Evolutionary conservation across 2,797 vertebrate species (phyloP).

Genomic region (Fistularia commersonii): DNA sequence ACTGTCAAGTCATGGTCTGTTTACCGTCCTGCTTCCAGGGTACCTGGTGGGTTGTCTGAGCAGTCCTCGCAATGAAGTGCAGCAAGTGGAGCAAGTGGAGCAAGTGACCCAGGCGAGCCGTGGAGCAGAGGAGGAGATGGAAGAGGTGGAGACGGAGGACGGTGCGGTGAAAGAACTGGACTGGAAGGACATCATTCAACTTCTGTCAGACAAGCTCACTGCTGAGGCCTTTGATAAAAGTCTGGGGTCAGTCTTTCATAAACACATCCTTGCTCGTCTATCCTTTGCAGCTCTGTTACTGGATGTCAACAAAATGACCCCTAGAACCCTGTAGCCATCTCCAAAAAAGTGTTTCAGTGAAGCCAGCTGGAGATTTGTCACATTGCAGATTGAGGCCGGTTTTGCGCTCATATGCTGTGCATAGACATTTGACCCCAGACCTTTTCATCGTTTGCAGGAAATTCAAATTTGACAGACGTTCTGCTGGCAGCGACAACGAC

Average conservation of each 20-base stretch:
- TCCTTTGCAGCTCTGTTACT: background rate
- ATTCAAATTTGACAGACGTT: constrained; percentile 26
- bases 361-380: background rate
- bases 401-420: background rate
- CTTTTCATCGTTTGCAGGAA: constrained; percentile 31
- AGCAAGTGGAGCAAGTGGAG: too few species aligned
- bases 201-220: constrained; percentile 59
- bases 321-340: background rate
- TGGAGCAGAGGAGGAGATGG: background rate
- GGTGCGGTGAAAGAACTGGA: constrained; percentile 9
- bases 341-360: background rate
- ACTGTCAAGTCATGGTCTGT: background rate
- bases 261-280: background rate
- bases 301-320: background rate
- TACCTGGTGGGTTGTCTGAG: constrained; percentile 80
- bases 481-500: constrained; percentile 80
- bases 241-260: constrained; percentile 38
- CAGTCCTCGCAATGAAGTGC: too few species aligned
- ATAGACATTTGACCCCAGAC: background rate
- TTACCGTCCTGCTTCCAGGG: constrained; percentile 63
- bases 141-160: background rate
- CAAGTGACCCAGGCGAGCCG: background rate
- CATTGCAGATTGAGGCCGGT: background rate
- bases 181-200: constrained; percentile 69
- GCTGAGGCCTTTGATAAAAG: constrained; percentile 14